Conservation (phyloP, 53 echinoderm and acorn worm species). For the Glandiceps talaboti region DNA sequence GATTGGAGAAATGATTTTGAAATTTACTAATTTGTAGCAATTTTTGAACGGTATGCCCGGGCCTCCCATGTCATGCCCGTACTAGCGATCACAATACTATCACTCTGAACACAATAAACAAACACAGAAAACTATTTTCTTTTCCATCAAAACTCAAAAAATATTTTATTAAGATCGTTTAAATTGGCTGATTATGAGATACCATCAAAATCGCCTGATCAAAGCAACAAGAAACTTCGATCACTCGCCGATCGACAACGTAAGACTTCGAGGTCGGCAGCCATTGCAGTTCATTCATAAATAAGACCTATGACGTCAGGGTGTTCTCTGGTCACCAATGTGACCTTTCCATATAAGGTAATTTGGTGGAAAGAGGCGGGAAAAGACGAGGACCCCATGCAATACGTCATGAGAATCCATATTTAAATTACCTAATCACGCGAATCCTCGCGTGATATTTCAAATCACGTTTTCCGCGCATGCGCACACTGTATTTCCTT, state of each 20-base stretch:
- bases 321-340: neutral
- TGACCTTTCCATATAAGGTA: neutral
- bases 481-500: neutral
- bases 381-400: neutral
- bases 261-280: neutral
- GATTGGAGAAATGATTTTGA: neutral
- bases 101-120: neutral
- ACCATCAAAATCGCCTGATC: neutral
- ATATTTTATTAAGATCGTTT: neutral
- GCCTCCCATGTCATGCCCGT: neutral
- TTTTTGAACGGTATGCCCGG: neutral
- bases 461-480: neutral
- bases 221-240: neutral
- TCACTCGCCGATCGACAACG: neutral
- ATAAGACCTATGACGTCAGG: neutral
- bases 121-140: neutral
- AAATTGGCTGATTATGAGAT: neutral
- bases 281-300: neutral
- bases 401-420: neutral
- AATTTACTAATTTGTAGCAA: neutral
- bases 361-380: neutral
- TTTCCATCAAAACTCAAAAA: neutral
- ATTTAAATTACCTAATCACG: neutral
- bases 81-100: neutral
- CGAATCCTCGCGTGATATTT: neutral